These are phyloP conservation scores for Thera obeliscata DNA, from an alignment of 2,888 invertebrate species.

Conservation along the genomic window DNA sequence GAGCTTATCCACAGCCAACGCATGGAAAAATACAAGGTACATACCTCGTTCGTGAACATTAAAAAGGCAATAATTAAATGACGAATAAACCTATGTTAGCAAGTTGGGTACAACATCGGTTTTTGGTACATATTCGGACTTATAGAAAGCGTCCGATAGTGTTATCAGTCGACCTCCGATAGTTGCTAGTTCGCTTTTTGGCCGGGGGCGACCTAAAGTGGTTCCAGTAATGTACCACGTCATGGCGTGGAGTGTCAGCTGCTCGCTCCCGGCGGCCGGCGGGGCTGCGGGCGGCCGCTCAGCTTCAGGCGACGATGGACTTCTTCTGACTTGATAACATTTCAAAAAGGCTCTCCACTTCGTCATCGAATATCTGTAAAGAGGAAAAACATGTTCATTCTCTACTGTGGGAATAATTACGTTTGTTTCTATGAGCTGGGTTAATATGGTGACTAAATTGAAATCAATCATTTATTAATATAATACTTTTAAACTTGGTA, in stretches of 20 bases:
- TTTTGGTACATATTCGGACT: not conserved
- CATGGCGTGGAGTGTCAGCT: conserved; percentile 16
- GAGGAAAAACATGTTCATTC: conserved; percentile 17
- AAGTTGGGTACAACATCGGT: not conserved
- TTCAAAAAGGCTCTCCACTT: conserved; percentile 63
- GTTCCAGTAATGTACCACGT: conserved; percentile 1
- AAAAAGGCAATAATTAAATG: not conserved
- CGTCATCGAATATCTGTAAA: conserved; percentile 59
- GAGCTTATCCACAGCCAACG: not conserved
- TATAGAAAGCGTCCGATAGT: not conserved
- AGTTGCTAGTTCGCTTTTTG: conserved; percentile 17
- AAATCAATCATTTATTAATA: too few relatives aligned
- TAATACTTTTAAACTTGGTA: conserved; percentile 2
- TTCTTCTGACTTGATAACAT: conserved; percentile 50
- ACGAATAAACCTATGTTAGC: not conserved
- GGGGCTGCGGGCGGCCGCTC: conserved; percentile 12
- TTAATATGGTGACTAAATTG: too few relatives aligned
- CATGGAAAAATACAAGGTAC: too few relatives aligned
- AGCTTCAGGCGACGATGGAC: conserved; percentile 62
- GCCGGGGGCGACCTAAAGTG: conserved; percentile 33
- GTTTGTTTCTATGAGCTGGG: too few relatives aligned
- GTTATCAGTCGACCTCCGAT: conserved; percentile 5
- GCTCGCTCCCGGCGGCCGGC: conserved; percentile 17
- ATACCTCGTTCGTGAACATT: too few relatives aligned
- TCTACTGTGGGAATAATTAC: too few relatives aligned